Percentiles rank a stretch among this genome's conserved stretches.
Evolutionary conservation across 2,888 invertebrate genomes (phyloP).

Genomic region (Argyra leucocephala): DNA sequence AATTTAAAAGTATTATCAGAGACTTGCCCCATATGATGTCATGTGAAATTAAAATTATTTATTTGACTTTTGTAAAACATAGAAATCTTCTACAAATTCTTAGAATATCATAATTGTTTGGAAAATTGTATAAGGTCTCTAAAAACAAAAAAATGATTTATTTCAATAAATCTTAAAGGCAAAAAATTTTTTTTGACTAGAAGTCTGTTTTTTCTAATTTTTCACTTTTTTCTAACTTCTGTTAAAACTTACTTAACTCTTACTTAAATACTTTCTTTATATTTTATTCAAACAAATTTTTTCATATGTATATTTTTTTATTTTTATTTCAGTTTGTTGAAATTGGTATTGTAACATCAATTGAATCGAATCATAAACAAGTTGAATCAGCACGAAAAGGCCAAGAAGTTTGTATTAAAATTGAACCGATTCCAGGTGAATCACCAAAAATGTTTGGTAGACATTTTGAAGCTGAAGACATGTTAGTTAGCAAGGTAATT

Average conservation of each 20-base stretch:
- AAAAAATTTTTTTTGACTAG: too few species aligned
- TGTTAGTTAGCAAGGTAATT: conserved; percentile 89
- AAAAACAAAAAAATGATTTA: background rate
- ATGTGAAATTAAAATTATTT: too few species aligned
- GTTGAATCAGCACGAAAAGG: conserved; percentile 93
- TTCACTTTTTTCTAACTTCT: too few species aligned
- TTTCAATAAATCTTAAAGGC: background rate
- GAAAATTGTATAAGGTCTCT: too few species aligned
- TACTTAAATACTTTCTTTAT: too few species aligned
- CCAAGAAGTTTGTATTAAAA: conserved; percentile 91
- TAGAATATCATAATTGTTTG: too few species aligned
- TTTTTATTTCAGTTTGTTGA: conserved; percentile 70
- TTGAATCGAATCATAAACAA: conserved; percentile 91
- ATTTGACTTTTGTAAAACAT: too few species aligned
- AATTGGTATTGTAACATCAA: conserved; percentile 86
- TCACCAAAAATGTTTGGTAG: conserved; percentile 97
- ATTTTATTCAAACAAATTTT: background rate
- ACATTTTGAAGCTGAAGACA: conserved; percentile 94
- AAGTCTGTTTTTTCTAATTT: too few species aligned
- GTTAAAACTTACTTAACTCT: too few species aligned
- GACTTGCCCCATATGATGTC: too few species aligned
- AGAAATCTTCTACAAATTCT: too few species aligned
- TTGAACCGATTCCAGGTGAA: conserved; percentile 94
- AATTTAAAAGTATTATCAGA: too few species aligned
- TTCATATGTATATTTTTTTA: conserved; percentile 12